Conservation (phyloP, 2,797 vertebrate genomes). For the Amblyraja radiata region DNA sequence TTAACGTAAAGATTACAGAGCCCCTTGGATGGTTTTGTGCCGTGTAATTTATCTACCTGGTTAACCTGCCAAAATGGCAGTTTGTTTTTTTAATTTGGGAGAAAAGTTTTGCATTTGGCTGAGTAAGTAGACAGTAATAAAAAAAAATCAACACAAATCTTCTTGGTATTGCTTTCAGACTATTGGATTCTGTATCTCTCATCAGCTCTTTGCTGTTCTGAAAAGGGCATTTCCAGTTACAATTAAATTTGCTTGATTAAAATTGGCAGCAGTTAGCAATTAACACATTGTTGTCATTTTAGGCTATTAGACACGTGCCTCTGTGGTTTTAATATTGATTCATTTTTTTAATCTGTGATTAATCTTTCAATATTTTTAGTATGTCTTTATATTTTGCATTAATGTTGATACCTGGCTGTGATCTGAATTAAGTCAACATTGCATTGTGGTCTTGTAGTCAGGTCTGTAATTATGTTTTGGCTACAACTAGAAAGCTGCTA, state of each 20-base stretch:
- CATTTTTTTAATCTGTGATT: neutral
- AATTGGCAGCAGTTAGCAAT: neutral
- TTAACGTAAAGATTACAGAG: neutral
- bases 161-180: neutral
- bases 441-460: neutral
- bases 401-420: neutral
- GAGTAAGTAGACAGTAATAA: neutral
- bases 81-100: neutral
- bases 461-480: neutral
- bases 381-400: neutral
- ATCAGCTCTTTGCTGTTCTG: neutral
- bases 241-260: neutral
- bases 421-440: neutral
- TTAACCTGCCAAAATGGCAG: neutral
- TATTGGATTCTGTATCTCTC: constrained; percentile 5
- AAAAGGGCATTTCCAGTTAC: neutral
- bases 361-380: neutral
- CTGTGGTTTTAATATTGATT: neutral
- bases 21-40: neutral
- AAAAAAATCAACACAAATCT: neutral
- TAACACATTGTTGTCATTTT: neutral
- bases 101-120: neutral
- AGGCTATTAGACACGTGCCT: neutral
- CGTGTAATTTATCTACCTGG: neutral
- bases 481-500: neutral